Conservation (phyloP, 2,888 invertebrate species). For the Brachypalpus laphriformis region DNA sequence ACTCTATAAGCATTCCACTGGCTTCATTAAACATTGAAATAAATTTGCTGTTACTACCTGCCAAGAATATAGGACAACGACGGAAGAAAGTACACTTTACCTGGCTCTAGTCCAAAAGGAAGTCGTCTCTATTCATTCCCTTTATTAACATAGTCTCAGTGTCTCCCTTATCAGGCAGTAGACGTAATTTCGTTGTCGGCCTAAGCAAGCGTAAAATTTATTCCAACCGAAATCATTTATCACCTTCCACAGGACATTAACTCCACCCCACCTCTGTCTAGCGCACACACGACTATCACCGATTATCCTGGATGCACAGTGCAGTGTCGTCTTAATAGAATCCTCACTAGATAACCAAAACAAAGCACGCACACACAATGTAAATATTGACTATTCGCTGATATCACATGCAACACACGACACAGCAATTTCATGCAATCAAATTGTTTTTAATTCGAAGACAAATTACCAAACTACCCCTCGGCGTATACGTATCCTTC, state of each 20-base stretch:
- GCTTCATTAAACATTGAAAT: too few relatives aligned
- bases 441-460: constrained; percentile 66
- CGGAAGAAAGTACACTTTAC: neutral
- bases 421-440: constrained; percentile 56
- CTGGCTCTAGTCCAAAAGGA: neutral
- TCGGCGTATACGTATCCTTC: neutral
- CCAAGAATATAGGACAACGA: too few relatives aligned
- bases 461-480: constrained; percentile 60
- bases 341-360: constrained; percentile 43
- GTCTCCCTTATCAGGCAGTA: neutral
- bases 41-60: too few relatives aligned
- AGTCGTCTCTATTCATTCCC: neutral
- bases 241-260: constrained; percentile 52
- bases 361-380: constrained; percentile 17
- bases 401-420: constrained; percentile 63
- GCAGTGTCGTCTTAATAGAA: constrained; percentile 40
- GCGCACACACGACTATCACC: too few relatives aligned
- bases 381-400: constrained; percentile 56
- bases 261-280: neutral
- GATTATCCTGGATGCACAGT: too few relatives aligned
- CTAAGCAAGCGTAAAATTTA: constrained; percentile 20
- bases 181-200: neutral
- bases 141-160: neutral
- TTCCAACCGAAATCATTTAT: constrained; percentile 32
- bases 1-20: too few relatives aligned